Percentiles rank a stretch among this genome's conserved stretches.
phyloP scores from a whole-genome alignment of 2,797 vertebrate species.

The Echeneis naucrates region DNA sequence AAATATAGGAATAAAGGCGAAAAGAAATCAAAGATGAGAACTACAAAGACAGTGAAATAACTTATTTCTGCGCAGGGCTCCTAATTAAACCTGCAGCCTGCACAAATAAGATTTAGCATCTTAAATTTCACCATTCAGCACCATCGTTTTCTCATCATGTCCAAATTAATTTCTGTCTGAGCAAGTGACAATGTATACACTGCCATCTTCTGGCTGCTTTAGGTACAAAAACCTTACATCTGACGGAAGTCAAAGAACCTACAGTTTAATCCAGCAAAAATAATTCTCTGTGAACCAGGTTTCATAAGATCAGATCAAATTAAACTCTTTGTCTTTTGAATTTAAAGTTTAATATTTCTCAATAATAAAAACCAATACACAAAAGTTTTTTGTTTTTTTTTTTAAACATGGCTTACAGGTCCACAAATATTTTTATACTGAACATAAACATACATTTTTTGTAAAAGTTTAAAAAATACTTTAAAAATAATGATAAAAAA shows the following conservation, averaged over 20 bases:
- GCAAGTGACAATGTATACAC: slow-evolving; percentile 7
- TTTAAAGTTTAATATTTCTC: slow-evolving; percentile 67
- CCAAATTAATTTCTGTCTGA: not conserved
- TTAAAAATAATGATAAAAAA: slow-evolving; percentile 63
- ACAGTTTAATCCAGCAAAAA: not conserved
- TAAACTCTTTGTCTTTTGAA: slow-evolving; percentile 22
- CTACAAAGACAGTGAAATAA: slow-evolving; percentile 19
- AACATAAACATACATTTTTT: slow-evolving; percentile 35
- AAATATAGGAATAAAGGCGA: slow-evolving; percentile 24
- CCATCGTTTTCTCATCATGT: not conserved
- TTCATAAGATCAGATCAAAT: slow-evolving; percentile 8
- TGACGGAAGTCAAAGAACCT: not conserved
- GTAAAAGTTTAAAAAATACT: slow-evolving; percentile 67
- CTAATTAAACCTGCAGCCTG: slow-evolving; percentile 36
- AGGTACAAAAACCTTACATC: slow-evolving; percentile 9
- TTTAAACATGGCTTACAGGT: slow-evolving; percentile 54
- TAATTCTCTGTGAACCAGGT: not conserved
- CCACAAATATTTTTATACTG: slow-evolving; percentile 45
- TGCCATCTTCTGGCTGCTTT: slow-evolving; percentile 72
- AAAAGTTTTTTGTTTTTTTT: slow-evolving; percentile 42
- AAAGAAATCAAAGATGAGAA: slow-evolving; percentile 24
- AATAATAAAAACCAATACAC: slow-evolving; percentile 49
- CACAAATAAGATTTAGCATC: slow-evolving; percentile 9
- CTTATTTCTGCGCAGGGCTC: slow-evolving; percentile 11
- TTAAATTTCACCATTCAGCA: slow-evolving; percentile 15